Conservation (phyloP, 2,113 vertebrate genomes). For the Hymenochirus boettgeri region DNA sequence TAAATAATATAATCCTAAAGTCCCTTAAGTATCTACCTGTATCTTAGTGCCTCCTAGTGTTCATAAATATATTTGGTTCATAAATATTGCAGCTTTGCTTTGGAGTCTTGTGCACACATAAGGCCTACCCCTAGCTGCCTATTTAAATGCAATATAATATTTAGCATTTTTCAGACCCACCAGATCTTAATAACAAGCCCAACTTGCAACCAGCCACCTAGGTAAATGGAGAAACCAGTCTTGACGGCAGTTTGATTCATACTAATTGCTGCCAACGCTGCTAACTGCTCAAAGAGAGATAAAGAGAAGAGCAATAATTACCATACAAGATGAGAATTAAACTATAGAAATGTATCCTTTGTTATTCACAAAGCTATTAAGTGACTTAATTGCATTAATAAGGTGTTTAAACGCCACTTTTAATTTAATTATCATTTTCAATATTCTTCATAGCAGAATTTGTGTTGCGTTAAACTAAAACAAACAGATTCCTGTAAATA, state of each 20-base stretch:
- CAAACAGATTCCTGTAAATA: background rate
- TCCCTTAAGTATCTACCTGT: too few relatives aligned
- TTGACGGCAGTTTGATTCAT: constrained; percentile 1
- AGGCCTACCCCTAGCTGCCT: too few relatives aligned
- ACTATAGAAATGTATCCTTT: constrained; percentile 14
- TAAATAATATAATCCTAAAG: too few relatives aligned
- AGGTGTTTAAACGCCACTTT: constrained; percentile 35
- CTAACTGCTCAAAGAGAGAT: constrained; percentile 18
- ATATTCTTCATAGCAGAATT: background rate
- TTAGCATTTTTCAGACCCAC: too few relatives aligned
- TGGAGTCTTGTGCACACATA: too few relatives aligned
- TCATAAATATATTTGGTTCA: too few relatives aligned
- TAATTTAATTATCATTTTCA: constrained; percentile 23
- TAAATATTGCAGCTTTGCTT: too few relatives aligned
- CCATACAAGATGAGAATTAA: constrained; percentile 37
- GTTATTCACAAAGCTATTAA: constrained; percentile 16
- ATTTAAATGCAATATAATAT: too few relatives aligned
- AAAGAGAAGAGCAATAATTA: constrained; percentile 37
- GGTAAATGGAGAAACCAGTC: constrained; percentile 9
- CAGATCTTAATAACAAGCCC: too few relatives aligned
- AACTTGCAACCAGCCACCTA: background rate
- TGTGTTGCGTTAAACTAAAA: too few relatives aligned
- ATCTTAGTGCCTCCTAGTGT: too few relatives aligned
- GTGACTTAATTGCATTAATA: constrained; percentile 38
- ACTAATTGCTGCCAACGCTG: constrained; percentile 23